Conservation (phyloP, 2,797 vertebrate genomes). For the Eremophila alpestris region DNA sequence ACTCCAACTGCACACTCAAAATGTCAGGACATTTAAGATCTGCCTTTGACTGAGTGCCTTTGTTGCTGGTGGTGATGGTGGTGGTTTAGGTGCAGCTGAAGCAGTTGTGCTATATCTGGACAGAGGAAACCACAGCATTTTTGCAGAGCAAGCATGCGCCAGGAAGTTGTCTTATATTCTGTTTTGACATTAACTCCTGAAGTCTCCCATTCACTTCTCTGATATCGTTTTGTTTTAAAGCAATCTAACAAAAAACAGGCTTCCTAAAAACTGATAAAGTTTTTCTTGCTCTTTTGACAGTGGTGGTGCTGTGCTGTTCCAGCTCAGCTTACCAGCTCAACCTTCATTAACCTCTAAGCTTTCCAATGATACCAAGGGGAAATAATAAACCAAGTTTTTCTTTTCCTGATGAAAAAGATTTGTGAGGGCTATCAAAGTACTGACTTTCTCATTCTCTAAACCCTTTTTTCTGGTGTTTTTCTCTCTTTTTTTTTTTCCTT, state of each 20-base stretch:
- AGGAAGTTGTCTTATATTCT: neutral
- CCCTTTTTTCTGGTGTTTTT: neutral
- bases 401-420: constrained; percentile 53
- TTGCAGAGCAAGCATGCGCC: neutral
- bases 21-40: neutral
- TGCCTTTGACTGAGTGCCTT: neutral
- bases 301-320: neutral
- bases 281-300: constrained; percentile 20
- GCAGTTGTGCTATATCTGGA: neutral
- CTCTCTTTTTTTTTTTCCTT: neutral
- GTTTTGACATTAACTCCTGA: neutral
- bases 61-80: neutral
- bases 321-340: constrained; percentile 42
- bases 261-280: constrained; percentile 48
- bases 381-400: constrained; percentile 33
- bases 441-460: constrained; percentile 12
- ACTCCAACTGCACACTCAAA: neutral
- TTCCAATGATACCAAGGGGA: constrained; percentile 55
- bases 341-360: constrained; percentile 73
- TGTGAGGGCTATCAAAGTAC: neutral
- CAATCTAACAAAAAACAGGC: constrained; percentile 43
- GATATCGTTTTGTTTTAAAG: constrained; percentile 28
- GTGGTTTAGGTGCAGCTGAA: neutral
- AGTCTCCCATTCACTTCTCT: neutral
- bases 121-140: constrained; percentile 11